phyloP scores from a whole-genome alignment of 1,140 invertebrate genomes.

The Gerris buenoi region DNA sequence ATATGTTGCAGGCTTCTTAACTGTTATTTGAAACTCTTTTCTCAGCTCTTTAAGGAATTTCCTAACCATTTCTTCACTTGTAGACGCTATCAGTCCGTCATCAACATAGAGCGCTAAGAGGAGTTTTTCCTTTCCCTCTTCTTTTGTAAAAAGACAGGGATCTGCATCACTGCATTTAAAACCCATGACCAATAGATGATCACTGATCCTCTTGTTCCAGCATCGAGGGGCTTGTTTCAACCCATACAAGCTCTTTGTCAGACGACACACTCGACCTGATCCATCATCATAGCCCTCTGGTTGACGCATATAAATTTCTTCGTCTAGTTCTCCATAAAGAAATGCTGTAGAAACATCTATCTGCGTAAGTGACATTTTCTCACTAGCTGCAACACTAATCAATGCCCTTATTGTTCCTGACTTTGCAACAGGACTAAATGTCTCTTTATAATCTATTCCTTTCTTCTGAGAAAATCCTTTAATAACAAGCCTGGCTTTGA shows the following conservation, averaged over 20 bases:
- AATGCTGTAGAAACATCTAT: conserved; percentile 32
- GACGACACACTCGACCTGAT: too few species aligned
- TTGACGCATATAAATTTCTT: conserved; percentile 30
- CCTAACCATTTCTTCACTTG: too few species aligned
- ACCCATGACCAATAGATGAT: conserved; percentile 17
- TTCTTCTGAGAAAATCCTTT: too few species aligned
- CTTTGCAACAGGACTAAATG: conserved; percentile 27
- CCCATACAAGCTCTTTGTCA: too few species aligned
- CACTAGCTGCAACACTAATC: conserved; percentile 20
- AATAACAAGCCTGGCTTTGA: conserved; percentile 25
- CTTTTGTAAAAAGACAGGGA: not conserved
- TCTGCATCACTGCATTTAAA: not conserved
- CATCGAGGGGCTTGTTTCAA: too few species aligned
- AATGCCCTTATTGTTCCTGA: too few species aligned
- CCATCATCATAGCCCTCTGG: conserved; percentile 25
- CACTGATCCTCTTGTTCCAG: conserved; percentile 25
- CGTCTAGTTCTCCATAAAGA: conserved; percentile 29
- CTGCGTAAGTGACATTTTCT: conserved; percentile 20
- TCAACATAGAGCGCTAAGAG: conserved; percentile 2
- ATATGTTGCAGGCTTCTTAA: too few species aligned
- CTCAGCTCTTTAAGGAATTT: too few species aligned
- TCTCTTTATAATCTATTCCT: too few species aligned
- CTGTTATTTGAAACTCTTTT: too few species aligned
- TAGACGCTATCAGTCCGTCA: not conserved
- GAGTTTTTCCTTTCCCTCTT: not conserved